Percentiles rank a stretch among this genome's conserved stretches.
phyloP scores from a whole-genome alignment of 23 tunicate genomes.

The Clavelina lepadiformis region DNA sequence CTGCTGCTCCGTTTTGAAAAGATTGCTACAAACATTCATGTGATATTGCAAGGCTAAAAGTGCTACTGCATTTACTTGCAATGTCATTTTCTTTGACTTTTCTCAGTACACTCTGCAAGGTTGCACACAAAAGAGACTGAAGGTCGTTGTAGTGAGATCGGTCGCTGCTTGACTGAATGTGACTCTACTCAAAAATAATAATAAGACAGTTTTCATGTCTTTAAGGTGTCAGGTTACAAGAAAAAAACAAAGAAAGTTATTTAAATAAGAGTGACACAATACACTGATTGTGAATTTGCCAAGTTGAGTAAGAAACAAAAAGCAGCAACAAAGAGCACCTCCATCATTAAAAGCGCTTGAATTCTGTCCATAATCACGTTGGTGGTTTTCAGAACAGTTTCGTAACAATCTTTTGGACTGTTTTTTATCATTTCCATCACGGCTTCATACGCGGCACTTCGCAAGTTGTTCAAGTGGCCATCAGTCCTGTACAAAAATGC shows the following conservation, averaged over 20 bases:
- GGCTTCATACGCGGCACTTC: conserved; percentile 97
- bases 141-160: conserved; percentile 90
- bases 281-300: background rate
- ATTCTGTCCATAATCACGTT: conserved; percentile 82
- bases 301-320: background rate
- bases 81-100: conserved; percentile 80
- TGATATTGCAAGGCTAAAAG: no score
- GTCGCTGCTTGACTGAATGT: conserved; percentile 73
- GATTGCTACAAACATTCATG: no score
- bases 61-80: conserved; percentile 53
- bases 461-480: conserved; percentile 91
- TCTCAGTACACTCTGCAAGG: conserved; percentile 82
- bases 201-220: background rate
- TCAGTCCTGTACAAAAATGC: conserved; percentile 44
- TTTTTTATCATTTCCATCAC: conserved; percentile 99
- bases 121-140: conserved; percentile 90
- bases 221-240: background rate
- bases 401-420: conserved; percentile 94
- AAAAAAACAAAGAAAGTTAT: background rate
- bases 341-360: conserved; percentile 77
- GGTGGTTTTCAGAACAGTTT: conserved; percentile 88
- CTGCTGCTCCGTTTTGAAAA: no score
- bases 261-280: background rate
- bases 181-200: no score
- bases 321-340: conserved; percentile 18